Percentiles rank a stretch among this genome's conserved stretches.
Evolutionary conservation across 2,113 vertebrate species (phyloP).

Genomic region (Nycticorax nycticorax): DNA sequence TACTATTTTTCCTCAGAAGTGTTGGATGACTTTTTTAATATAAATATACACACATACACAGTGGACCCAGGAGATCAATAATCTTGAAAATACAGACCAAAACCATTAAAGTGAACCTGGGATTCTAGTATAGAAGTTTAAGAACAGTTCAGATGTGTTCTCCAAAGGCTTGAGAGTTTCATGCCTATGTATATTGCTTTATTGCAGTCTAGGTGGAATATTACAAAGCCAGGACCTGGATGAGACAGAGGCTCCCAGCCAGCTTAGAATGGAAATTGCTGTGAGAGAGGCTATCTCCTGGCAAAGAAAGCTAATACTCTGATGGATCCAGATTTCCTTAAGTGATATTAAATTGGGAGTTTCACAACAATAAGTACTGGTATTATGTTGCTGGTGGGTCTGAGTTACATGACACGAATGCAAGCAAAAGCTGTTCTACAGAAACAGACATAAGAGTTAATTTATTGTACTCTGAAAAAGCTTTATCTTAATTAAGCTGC

Average conservation of each 20-base stretch:
- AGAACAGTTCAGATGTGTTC: background rate
- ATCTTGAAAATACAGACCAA: background rate
- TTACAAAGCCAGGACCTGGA: background rate
- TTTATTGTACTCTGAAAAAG: background rate
- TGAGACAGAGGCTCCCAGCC: background rate
- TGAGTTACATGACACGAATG: background rate
- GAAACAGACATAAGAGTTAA: background rate
- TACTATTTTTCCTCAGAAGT: background rate
- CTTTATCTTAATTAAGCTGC: constrained; percentile 13
- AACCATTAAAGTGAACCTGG: background rate
- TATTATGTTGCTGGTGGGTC: background rate
- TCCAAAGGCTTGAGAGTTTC: background rate
- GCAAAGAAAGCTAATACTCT: background rate
- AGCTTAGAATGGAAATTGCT: background rate
- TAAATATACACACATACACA: background rate
- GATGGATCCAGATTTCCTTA: background rate
- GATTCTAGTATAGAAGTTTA: background rate
- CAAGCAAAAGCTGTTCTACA: background rate
- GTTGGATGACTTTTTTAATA: background rate
- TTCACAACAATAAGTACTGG: background rate
- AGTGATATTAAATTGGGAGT: background rate
- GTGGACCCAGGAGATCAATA: background rate
- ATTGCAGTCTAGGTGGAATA: background rate
- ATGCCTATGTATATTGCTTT: background rate
- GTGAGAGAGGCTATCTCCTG: background rate